Conservation (phyloP, 1,140 invertebrate species). For the Hestina assimilis region DNA sequence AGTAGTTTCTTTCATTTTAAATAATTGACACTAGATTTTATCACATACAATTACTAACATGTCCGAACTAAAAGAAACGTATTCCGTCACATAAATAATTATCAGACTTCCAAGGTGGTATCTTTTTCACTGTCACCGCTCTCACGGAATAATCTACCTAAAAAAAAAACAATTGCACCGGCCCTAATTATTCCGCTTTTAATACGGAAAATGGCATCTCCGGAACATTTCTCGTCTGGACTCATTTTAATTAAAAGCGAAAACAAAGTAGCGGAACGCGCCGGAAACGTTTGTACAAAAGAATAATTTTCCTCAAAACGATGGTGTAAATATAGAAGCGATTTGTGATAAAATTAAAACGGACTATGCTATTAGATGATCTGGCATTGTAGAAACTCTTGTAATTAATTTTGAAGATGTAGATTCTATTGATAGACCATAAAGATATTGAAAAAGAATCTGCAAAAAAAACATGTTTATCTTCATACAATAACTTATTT, state of each 20-base stretch:
- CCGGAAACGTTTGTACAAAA: slow-evolving; percentile 53
- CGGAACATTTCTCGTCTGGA: slow-evolving; percentile 42
- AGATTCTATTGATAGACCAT: too few relatives aligned
- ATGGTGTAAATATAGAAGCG: slow-evolving; percentile 27
- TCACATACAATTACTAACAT: too few relatives aligned
- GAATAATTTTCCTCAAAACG: slow-evolving; percentile 52
- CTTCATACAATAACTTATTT: too few relatives aligned
- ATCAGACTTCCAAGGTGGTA: neutral
- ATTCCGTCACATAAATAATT: neutral
- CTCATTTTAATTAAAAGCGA: slow-evolving; percentile 70
- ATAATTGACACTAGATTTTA: too few relatives aligned
- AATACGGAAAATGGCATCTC: slow-evolving; percentile 42
- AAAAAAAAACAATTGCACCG: slow-evolving; percentile 33
- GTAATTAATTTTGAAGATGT: too few relatives aligned
- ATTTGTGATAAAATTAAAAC: slow-evolving; percentile 26
- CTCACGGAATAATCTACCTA: slow-evolving; percentile 24
- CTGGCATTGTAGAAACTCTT: too few relatives aligned
- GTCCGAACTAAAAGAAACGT: neutral
- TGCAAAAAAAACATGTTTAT: too few relatives aligned
- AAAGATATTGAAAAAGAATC: too few relatives aligned
- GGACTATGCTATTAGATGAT: too few relatives aligned
- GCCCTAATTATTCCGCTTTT: slow-evolving; percentile 38
- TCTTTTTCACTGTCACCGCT: slow-evolving; percentile 31
- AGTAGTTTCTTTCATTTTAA: too few relatives aligned
- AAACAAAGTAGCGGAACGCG: slow-evolving; percentile 54